Evolutionary conservation across 2,888 invertebrate genomes (phyloP).

Genomic region (Cosmia trapezina): DNA sequence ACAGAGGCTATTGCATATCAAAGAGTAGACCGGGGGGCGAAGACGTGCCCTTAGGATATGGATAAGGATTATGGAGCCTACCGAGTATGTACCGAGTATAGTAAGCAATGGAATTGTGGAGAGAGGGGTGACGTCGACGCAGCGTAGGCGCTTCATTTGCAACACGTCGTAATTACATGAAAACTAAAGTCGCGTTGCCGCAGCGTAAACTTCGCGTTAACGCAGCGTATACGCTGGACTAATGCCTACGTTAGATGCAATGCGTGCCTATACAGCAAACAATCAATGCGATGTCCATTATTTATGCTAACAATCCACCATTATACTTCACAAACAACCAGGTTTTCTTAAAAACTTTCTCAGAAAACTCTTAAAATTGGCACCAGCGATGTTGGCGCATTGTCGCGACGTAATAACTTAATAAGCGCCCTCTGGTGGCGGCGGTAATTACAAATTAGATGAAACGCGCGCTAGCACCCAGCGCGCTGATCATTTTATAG

Average conservation of each 20-base stretch:
- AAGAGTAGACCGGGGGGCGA: no score
- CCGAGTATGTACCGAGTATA: no score
- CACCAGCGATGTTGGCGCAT: constrained; percentile 50
- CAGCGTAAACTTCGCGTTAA: neutral
- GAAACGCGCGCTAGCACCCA: constrained; percentile 64
- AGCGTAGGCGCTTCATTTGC: neutral
- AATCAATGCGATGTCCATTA: neutral
- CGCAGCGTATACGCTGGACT: neutral
- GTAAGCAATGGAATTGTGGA: no score
- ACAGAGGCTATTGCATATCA: no score
- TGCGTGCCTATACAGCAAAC: neutral
- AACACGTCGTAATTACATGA: neutral
- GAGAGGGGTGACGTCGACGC: no score
- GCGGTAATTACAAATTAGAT: constrained; percentile 81
- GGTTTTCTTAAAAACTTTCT: constrained; percentile 33
- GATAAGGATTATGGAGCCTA: no score
- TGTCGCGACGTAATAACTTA: constrained; percentile 74
- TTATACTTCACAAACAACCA: neutral
- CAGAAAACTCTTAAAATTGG: constrained; percentile 38
- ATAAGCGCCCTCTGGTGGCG: constrained; percentile 69
- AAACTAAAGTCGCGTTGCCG: neutral
- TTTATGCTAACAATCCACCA: neutral
- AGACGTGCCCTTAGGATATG: no score
- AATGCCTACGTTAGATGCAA: neutral
- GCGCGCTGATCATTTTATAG: constrained; percentile 64